These are phyloP conservation scores for Crenichthys baileyi DNA, from an alignment of 2,797 vertebrate species.

Conservation along the genomic window DNA sequence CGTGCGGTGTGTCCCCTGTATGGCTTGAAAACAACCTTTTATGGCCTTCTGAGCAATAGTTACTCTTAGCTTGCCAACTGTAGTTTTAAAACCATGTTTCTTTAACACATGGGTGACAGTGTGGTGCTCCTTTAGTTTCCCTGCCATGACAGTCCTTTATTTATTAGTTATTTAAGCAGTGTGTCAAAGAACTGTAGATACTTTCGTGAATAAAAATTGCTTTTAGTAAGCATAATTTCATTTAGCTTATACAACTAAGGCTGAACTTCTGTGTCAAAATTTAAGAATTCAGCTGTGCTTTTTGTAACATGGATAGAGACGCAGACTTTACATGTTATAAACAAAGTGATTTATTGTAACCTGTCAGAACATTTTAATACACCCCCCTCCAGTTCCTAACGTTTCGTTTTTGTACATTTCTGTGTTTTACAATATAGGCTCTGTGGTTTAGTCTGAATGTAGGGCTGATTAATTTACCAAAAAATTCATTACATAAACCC, in stretches of 20 bases:
- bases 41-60: background rate
- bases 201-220: background rate
- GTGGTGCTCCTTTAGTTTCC: background rate
- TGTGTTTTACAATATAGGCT: background rate
- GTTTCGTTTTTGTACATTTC: background rate
- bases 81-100: background rate
- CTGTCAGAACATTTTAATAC: conserved; percentile 1
- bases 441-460: background rate
- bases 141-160: background rate
- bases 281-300: background rate
- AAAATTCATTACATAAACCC: background rate
- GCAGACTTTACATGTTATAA: background rate
- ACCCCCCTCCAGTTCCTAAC: background rate
- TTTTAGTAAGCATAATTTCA: background rate
- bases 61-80: background rate
- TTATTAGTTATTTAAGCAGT: background rate
- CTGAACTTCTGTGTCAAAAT: background rate
- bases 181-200: background rate
- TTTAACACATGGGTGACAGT: background rate
- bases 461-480: background rate
- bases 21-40: background rate
- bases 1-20: background rate
- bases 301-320: background rate
- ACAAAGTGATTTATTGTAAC: conserved; percentile 37
- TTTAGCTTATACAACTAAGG: background rate